Conservation (phyloP, 2,797 vertebrate genomes). For the Gobionotothen gibberifrons region DNA sequence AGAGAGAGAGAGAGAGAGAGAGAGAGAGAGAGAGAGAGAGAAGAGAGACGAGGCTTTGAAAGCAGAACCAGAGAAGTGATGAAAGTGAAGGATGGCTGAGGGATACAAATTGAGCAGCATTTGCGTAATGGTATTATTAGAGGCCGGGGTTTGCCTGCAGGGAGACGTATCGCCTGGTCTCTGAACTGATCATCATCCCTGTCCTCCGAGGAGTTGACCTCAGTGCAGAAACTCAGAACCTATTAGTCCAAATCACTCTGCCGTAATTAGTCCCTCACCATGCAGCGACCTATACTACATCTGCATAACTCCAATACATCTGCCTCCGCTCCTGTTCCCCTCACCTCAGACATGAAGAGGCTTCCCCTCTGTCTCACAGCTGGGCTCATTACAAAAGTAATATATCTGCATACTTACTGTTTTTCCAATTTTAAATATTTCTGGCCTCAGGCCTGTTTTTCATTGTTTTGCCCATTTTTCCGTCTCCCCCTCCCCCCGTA, state of each 20-base stretch:
- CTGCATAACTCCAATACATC: constrained; percentile 52
- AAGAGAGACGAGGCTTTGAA: not conserved
- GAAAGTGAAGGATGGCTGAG: constrained; percentile 53
- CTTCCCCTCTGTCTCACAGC: constrained; percentile 12
- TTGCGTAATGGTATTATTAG: constrained; percentile 61
- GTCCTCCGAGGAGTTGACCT: constrained; percentile 68
- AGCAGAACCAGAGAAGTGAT: constrained; percentile 41
- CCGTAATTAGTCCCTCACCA: constrained; percentile 66
- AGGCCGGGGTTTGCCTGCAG: constrained; percentile 46
- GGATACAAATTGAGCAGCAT: constrained; percentile 58
- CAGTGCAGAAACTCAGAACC: constrained; percentile 58
- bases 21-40: not conserved
- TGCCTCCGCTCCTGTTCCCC: constrained; percentile 31
- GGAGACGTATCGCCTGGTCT: constrained; percentile 56
- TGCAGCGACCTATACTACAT: constrained; percentile 59
- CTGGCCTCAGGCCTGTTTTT: constrained; percentile 20
- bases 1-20: not conserved
- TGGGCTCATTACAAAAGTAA: not conserved
- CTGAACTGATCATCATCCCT: constrained; percentile 61
- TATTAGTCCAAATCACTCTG: constrained; percentile 73
- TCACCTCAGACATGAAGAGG: constrained; percentile 27
- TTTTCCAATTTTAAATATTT: constrained; percentile 11
- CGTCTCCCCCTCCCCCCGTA: not conserved
- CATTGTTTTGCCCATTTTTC: constrained; percentile 12
- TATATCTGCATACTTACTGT: constrained; percentile 1